phyloP scores from a whole-genome alignment of 2,797 vertebrate species.

The Acipenser ruthenus region DNA sequence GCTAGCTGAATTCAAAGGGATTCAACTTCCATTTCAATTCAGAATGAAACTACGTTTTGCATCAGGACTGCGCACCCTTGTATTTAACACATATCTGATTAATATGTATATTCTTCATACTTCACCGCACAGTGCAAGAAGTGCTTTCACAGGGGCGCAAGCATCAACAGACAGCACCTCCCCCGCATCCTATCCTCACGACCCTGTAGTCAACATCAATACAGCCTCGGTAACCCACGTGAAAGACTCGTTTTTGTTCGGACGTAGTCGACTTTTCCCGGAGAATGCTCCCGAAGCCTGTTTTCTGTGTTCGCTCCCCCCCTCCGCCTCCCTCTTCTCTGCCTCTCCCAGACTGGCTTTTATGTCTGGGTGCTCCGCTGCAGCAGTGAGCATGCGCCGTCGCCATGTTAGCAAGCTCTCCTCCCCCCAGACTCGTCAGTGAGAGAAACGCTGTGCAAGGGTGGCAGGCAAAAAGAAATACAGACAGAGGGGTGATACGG shows the following conservation, averaged over 20 bases:
- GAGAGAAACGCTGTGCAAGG: conserved; percentile 50
- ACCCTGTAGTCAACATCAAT: too few species aligned
- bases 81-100: too few species aligned
- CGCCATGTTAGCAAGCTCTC: conserved; percentile 77
- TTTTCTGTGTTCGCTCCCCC: conserved; percentile 19
- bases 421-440: conserved; percentile 58
- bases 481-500: conserved; percentile 54
- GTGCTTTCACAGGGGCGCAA: too few species aligned
- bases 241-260: conserved; percentile 15
- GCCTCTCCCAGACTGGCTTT: conserved; percentile 67
- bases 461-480: conserved; percentile 41
- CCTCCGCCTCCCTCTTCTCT: conserved; percentile 16
- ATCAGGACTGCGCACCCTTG: too few species aligned
- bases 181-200: too few species aligned
- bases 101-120: too few species aligned
- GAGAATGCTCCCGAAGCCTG: conserved; percentile 10
- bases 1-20: too few species aligned
- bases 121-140: too few species aligned
- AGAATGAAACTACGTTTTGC: too few species aligned
- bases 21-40: too few species aligned
- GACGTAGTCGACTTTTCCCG: conserved; percentile 14
- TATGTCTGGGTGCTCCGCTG: conserved; percentile 64
- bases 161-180: too few species aligned
- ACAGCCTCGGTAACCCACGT: conserved; percentile 8
- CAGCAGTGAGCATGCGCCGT: conserved; percentile 70